phyloP scores from a whole-genome alignment of 2,888 invertebrate species.

The Volucella zonaria region DNA sequence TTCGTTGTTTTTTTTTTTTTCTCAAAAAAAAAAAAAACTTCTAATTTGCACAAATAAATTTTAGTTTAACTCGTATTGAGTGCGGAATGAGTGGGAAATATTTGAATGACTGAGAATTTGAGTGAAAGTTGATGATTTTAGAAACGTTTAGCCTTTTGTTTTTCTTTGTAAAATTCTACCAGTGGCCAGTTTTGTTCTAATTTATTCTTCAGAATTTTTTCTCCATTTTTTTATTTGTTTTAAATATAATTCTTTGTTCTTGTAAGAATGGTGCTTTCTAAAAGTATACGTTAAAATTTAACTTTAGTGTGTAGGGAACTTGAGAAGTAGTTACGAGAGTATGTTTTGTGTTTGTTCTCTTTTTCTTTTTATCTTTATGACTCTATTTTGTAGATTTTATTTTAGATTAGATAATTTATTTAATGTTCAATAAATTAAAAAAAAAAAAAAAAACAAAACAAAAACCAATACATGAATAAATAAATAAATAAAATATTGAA shows the following conservation, averaged over 20 bases:
- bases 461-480: constrained; percentile 18
- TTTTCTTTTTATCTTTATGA: constrained; percentile 40
- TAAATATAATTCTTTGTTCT: constrained; percentile 54
- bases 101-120: constrained; percentile 36
- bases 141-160: no score
- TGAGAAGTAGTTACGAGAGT: constrained; percentile 20
- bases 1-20: constrained; percentile 42
- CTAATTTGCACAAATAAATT: constrained; percentile 44
- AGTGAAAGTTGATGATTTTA: constrained; percentile 38
- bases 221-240: constrained; percentile 34
- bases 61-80: constrained; percentile 32
- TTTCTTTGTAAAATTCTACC: constrained; percentile 54
- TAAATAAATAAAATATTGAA: constrained; percentile 35
- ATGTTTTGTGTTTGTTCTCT: constrained; percentile 45
- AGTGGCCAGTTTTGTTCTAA: constrained; percentile 67
- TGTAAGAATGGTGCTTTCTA: constrained; percentile 78
- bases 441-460: constrained; percentile 25
- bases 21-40: not conserved
- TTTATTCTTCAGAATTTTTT: constrained; percentile 7
- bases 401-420: constrained; percentile 72
- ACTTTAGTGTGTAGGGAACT: not conserved
- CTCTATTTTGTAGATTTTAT: constrained; percentile 55
- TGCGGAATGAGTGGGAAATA: constrained; percentile 3
- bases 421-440: constrained; percentile 55
- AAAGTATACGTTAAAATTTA: constrained; percentile 79